These are phyloP conservation scores for Nyctibius bracteatus DNA, from an alignment of 2,113 vertebrate genomes.

Conservation along the genomic window DNA sequence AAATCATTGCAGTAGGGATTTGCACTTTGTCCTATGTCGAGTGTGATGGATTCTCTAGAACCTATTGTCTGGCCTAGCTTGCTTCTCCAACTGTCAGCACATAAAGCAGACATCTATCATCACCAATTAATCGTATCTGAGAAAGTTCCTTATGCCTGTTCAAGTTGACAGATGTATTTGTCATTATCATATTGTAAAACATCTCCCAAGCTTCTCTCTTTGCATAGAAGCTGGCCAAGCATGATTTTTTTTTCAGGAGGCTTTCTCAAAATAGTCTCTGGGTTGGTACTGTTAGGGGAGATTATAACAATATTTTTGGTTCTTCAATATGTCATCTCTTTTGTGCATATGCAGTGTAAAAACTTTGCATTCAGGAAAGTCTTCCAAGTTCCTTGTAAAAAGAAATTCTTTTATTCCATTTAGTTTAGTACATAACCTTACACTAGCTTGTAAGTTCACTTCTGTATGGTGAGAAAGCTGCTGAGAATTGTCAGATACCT, in stretches of 20 bases:
- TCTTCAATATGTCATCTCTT: neutral
- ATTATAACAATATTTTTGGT: neutral
- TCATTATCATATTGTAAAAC: neutral
- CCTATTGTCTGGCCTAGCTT: neutral
- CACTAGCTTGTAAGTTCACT: neutral
- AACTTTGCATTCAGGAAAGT: neutral
- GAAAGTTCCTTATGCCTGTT: constrained; percentile 16
- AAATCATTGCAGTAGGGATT: neutral
- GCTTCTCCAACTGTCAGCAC: neutral
- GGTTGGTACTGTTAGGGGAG: neutral
- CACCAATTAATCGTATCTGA: constrained; percentile 30
- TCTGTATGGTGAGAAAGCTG: neutral
- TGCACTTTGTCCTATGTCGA: neutral
- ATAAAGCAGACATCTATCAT: constrained; percentile 43
- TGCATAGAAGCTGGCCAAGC: neutral
- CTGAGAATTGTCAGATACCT: neutral
- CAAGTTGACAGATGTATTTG: neutral
- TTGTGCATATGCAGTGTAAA: neutral
- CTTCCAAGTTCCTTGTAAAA: neutral
- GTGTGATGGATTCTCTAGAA: constrained; percentile 14
- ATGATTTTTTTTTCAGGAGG: neutral
- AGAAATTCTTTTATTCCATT: neutral
- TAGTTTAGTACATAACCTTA: neutral
- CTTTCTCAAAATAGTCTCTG: neutral
- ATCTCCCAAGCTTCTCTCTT: neutral